Conservation (phyloP, 2,888 invertebrate species). For the Lasius platythorax region DNA sequence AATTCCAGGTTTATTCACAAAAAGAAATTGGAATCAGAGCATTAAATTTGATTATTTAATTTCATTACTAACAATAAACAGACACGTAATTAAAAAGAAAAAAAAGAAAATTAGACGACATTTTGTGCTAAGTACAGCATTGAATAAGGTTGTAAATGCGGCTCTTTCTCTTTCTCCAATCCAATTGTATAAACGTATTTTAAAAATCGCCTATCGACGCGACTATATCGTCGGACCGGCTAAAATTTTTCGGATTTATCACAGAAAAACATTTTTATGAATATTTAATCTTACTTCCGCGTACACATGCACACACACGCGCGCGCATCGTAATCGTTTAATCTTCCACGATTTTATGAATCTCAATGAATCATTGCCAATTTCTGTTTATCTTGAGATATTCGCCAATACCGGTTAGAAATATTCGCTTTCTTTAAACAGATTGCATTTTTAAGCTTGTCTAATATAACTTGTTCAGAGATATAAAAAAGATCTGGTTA, state of each 20-base stretch:
- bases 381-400: background rate
- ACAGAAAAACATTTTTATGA: constrained; percentile 84
- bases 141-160: constrained; percentile 1
- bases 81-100: background rate
- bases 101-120: background rate
- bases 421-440: background rate
- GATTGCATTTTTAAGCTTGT: background rate
- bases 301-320: constrained; percentile 35
- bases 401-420: constrained; percentile 42
- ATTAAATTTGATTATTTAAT: constrained; percentile 6
- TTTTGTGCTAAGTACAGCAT: background rate
- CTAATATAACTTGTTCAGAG: background rate
- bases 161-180: constrained; percentile 5
- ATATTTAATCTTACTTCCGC: constrained; percentile 68
- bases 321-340: constrained; percentile 8
- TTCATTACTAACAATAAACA: background rate
- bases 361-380: background rate
- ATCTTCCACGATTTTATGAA: background rate
- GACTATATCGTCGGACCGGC: constrained; percentile 52
- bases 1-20: background rate
- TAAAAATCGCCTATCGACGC: constrained; percentile 58
- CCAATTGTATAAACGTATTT: constrained; percentile 53
- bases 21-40: background rate
- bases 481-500: background rate
- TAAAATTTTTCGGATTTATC: constrained; percentile 82